Evolutionary conservation across 2,888 invertebrate species (phyloP), one percentile per base, ranked within the genome.

Genomic region (Caenorhabditis sp.): DNA sequence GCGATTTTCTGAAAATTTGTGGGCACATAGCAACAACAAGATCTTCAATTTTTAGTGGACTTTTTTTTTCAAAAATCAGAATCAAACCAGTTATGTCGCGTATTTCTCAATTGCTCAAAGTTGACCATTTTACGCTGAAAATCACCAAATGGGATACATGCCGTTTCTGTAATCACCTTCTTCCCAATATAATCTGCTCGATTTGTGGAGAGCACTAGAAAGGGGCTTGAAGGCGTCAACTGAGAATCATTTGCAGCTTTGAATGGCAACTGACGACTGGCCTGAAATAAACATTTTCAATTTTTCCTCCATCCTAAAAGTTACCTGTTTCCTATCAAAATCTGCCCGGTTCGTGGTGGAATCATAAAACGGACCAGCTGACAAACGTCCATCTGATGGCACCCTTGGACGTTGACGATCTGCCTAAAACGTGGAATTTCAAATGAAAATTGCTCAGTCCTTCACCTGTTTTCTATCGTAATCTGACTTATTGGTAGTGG

Each of bases 361-460:
- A 47, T 80, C 83, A 56, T 66, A 58, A 61, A 83, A 83, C n/a
- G 76, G 72, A 7, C 83, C 83, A 54, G 68, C 68, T 35, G 68
- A 68, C n/a, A 54, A 7, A 1, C 68, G 51, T 7, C 54, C 54
- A 31, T 44, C 24, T 31, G 31, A 12, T 28, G 12, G 28, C 35
- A 41, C 80, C 22, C 70, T 41, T 58, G 70, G 70, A 44, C 44
- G 70, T 26, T 68, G 68, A 19, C 68, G 68, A 54, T 68, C 68
- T 35, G 54, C 54, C 68, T 68, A 26, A 31, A 64, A 7, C n/a
- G 1, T 12, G n/a, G 44, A n/a, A 66, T n/a, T 31, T 31, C 31
- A 31, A 31, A 31, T 6, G 31, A 31, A 31, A 31, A 31, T 31
- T 31, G n/a, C n/a, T 31, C 31, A 31, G 7, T 49, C 22, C 4